Percentiles rank a stretch among this genome's conserved stretches.
phyloP scores from a whole-genome alignment of 2,888 invertebrate species.

The Drosophila tanythrix region DNA sequence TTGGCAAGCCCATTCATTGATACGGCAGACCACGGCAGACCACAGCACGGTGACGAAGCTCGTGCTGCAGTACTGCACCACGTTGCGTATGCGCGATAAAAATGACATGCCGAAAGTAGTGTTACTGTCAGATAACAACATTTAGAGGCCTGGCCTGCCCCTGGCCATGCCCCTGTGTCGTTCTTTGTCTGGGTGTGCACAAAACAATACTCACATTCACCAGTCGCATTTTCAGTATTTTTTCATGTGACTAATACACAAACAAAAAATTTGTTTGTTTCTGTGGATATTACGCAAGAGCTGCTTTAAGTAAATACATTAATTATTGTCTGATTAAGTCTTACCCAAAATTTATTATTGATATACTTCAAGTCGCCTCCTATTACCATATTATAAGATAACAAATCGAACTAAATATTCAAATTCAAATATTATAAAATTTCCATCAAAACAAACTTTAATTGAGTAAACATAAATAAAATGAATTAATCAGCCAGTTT shows the following conservation, averaged over 20 bases:
- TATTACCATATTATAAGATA: neutral
- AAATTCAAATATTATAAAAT: neutral
- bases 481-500: neutral
- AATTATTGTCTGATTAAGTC: neutral
- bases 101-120: slow-evolving; percentile 36
- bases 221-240: neutral
- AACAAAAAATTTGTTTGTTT: slow-evolving; percentile 2
- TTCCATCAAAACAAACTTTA: neutral
- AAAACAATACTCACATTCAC: slow-evolving; percentile 5
- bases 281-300: neutral
- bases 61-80: slow-evolving; percentile 27
- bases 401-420: neutral
- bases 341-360: neutral
- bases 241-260: slow-evolving; percentile 17
- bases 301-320: neutral
- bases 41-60: slow-evolving; percentile 11
- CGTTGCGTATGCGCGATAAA: slow-evolving; percentile 59
- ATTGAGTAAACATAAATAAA: neutral
- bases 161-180: neutral
- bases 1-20: slow-evolving; percentile 36
- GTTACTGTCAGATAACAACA: slow-evolving; percentile 62
- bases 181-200: slow-evolving; percentile 9
- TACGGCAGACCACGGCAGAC: neutral
- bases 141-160: slow-evolving; percentile 39
- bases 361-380: neutral